Conservation (phyloP, 2,888 invertebrate species). For the Coleophora deauratella region DNA sequence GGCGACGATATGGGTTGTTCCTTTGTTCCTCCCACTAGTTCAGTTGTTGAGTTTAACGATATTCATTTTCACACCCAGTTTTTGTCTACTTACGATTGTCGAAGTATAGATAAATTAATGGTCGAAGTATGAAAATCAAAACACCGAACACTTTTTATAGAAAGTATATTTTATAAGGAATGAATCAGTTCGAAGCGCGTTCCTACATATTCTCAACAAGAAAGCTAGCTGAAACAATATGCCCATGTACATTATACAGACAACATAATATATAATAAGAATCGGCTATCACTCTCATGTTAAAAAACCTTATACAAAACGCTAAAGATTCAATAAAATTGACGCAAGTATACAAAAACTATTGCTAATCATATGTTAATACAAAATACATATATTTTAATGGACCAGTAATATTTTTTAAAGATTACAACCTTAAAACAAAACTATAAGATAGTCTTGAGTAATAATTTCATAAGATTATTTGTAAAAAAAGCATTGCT, state of each 20-base stretch:
- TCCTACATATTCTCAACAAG: slow-evolving; percentile 28
- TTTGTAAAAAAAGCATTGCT: no score
- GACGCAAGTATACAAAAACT: slow-evolving; percentile 35
- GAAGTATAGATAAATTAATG: no score
- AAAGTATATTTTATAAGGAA: slow-evolving; percentile 53
- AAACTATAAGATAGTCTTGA: not conserved
- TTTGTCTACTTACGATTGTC: no score
- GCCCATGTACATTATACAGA: not conserved
- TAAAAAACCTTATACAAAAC: no score
- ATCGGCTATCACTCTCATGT: not conserved
- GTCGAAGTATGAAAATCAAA: slow-evolving; percentile 19
- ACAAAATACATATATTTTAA: no score
- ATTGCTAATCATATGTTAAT: no score
- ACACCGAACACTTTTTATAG: slow-evolving; percentile 23
- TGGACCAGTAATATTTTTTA: no score
- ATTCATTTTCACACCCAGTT: no score
- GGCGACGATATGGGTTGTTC: no score
- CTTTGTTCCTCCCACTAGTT: no score
- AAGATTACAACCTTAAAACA: not conserved
- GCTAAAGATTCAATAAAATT: slow-evolving; percentile 10
- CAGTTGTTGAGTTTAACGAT: no score
- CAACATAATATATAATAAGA: not conserved
- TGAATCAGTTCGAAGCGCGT: slow-evolving; percentile 44
- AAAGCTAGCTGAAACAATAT: slow-evolving; percentile 26
- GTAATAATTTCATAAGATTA: not conserved